Conservation (phyloP, 2,888 invertebrate genomes). For the Thysanoteuthis rhombus region DNA sequence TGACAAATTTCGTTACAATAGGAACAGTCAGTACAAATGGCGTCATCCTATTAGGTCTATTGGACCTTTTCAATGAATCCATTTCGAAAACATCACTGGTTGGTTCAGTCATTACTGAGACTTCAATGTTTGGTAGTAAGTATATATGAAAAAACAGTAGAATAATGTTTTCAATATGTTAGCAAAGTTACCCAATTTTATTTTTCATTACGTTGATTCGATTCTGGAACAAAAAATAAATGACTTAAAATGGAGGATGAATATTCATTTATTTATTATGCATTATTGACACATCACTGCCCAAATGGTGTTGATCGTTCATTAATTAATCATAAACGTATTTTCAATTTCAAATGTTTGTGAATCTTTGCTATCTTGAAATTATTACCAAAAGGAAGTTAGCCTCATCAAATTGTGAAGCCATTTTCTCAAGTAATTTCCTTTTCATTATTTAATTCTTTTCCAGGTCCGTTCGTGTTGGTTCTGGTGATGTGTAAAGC, state of each 20-base stretch:
- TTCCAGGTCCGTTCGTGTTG: neutral
- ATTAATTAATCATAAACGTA: too few relatives aligned
- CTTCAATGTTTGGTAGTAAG: neutral
- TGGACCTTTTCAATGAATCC: neutral
- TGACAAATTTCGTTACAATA: neutral
- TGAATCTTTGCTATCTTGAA: too few relatives aligned
- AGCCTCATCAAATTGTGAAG: neutral
- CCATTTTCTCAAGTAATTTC: neutral
- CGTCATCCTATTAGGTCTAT: neutral
- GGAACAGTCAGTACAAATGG: neutral
- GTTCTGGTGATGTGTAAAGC: neutral
- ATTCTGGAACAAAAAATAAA: too few relatives aligned
- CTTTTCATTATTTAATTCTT: neutral
- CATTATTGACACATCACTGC: too few relatives aligned
- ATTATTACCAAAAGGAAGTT: neutral
- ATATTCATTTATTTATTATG: too few relatives aligned
- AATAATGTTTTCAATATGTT: neutral
- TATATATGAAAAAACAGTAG: neutral
- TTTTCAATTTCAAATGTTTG: too few relatives aligned
- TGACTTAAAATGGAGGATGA: too few relatives aligned
- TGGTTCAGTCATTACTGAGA: neutral
- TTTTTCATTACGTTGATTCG: too few relatives aligned
- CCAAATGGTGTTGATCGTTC: too few relatives aligned
- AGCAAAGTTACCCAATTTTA: too few relatives aligned
- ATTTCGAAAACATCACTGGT: neutral